Base-by-base conservation (phyloP, 2,888 invertebrate genomes). In the Epinotia nisella region DNA sequence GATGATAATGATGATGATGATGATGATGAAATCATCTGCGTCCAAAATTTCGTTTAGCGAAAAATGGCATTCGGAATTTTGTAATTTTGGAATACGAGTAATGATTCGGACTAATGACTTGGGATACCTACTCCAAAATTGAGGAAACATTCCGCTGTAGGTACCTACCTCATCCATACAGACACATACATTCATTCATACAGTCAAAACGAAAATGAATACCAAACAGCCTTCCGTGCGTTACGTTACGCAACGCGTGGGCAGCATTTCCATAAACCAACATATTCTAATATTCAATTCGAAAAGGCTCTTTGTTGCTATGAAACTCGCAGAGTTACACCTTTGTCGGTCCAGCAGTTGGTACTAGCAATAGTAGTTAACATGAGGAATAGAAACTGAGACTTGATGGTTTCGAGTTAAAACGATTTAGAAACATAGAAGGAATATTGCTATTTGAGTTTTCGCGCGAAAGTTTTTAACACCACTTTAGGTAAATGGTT, bases 241-340 rank as follows among this genome's bases (percentile, higher is more conserved):
- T 24, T n/a, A 49, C 65, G 19, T 66, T 71, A 41, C 71, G 71
- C 71, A 68, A 60, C n/a, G 55, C 19, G 71, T 68, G 55, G 72
- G 72, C 66, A 15, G 55, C 61, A 72, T 72, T 72, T 68, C 72
- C 72, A 72, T 72, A 72, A 67, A 61, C 60, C 59, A 65, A 71
- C 39, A 39, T 11, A 56, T 62, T 61, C 19, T 49, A 45, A 62
- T 11, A 10, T 9, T 19, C 21, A 21, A 55, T 41, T 41, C n/a
- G 35, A 41, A 41, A 45, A 56, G 66, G 19, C 2, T 21, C 9
- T 35, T 41, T 56, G n/a, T 55, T 15, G 21, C 21, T 56, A 21
- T 41, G 21, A 15, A 55, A 7, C 19, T 55, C 29, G 3, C 1
- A 4, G n/a, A 21, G 2, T 66, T 21, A n/a, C 21, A 24, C n/a